phyloP scores from a whole-genome alignment of 2,797 vertebrate species.

The Naso thynnoides region DNA sequence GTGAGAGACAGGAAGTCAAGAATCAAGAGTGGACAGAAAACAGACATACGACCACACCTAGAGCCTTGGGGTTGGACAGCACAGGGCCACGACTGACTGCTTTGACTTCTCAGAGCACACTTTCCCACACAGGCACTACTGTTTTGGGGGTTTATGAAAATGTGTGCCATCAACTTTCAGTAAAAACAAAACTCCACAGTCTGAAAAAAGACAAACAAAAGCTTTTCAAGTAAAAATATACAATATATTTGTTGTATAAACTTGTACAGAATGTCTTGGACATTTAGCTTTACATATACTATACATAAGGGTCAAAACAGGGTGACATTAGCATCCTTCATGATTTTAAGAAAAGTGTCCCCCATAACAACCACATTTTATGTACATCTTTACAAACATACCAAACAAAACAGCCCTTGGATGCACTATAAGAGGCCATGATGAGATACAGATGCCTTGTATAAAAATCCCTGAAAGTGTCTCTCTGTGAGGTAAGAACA shows the following conservation, averaged over 20 bases:
- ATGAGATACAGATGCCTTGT: conserved; percentile 71
- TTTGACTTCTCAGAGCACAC: conserved; percentile 1
- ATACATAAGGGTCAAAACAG: conserved; percentile 71
- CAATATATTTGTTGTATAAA: conserved; percentile 85
- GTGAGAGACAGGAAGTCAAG: conserved; percentile 73
- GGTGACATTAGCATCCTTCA: conserved; percentile 78
- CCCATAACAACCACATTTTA: conserved; percentile 61
- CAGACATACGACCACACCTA: conserved; percentile 69
- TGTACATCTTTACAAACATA: conserved; percentile 79
- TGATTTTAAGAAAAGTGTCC: conserved; percentile 73
- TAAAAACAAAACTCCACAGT: not conserved
- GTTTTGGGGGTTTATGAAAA: conserved; percentile 14
- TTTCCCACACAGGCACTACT: conserved; percentile 16
- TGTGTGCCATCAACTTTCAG: not conserved
- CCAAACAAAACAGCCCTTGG: conserved; percentile 76
- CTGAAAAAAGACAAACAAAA: conserved; percentile 49
- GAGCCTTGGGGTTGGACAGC: conserved; percentile 30
- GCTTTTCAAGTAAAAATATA: conserved; percentile 83
- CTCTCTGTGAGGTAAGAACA: conserved; percentile 82
- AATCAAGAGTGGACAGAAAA: conserved; percentile 61
- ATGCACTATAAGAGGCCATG: conserved; percentile 73
- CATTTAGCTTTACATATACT: conserved; percentile 80
- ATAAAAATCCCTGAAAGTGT: conserved; percentile 84
- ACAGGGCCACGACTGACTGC: not conserved
- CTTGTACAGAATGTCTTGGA: conserved; percentile 81